phyloP scores from a whole-genome alignment of 92 coral and sea anemone species.

The Meandrina meandrites region DNA sequence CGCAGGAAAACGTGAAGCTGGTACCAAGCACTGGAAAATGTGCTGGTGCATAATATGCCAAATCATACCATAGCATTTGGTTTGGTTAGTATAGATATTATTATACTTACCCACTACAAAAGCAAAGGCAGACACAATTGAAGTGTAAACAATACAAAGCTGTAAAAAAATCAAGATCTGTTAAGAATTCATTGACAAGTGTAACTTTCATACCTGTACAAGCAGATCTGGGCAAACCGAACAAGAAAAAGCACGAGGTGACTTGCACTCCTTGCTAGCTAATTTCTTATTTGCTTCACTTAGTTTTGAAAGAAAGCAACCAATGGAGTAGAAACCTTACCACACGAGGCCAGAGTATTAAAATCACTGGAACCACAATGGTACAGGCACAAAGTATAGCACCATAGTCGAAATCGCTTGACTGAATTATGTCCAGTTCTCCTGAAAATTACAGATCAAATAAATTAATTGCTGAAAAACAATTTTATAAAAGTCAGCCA shows the following conservation, averaged over 20 bases:
- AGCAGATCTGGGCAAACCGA: neutral
- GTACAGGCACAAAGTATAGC: constrained; percentile 71
- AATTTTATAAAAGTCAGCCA: neutral
- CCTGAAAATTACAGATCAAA: constrained; percentile 42
- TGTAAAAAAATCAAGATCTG: constrained; percentile 10
- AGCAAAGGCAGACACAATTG: constrained; percentile 89
- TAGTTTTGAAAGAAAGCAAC: neutral
- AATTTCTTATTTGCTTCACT: neutral
- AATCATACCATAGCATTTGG: neutral
- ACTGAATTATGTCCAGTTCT: constrained; percentile 62
- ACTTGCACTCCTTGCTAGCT: neutral
- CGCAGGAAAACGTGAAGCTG: neutral
- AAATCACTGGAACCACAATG: constrained; percentile 63
- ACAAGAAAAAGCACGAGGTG: too few relatives aligned
- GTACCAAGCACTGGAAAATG: neutral
- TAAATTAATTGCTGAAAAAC: neutral
- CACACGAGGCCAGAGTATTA: constrained; percentile 82
- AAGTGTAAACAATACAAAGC: constrained; percentile 85
- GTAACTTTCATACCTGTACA: neutral
- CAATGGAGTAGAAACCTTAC: constrained; percentile 42
- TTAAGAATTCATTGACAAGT: neutral
- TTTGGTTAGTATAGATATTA: neutral
- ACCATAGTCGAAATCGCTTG: constrained; percentile 84
- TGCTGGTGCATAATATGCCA: neutral
- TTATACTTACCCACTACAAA: constrained; percentile 84